phyloP scores from a whole-genome alignment of 2,797 vertebrate genomes.

The Luscinia megarhynchos region DNA sequence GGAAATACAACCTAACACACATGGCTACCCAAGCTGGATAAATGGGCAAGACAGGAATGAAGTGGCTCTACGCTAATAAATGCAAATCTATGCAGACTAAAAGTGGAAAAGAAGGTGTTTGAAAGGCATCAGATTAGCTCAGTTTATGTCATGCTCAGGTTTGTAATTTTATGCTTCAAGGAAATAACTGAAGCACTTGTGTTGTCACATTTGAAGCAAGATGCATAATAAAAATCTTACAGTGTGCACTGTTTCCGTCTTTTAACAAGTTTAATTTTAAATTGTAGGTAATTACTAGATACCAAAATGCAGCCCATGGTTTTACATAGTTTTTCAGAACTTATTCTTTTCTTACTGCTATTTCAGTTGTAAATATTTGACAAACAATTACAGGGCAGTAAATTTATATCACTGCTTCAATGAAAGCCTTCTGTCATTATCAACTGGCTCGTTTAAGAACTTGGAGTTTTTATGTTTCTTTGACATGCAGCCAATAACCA shows the following conservation, averaged over 20 bases:
- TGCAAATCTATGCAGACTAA: not conserved
- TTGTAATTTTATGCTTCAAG: not conserved
- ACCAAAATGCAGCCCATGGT: not conserved
- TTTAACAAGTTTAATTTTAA: not conserved
- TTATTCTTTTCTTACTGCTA: not conserved
- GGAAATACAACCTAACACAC: not conserved
- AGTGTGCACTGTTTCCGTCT: not conserved
- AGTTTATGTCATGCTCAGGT: not conserved
- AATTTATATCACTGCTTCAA: not conserved
- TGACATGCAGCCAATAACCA: constrained; percentile 25
- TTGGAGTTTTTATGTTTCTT: not conserved
- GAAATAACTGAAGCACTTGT: not conserved
- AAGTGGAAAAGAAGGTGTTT: not conserved
- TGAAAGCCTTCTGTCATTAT: not conserved
- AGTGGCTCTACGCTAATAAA: not conserved
- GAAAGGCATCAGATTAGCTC: not conserved
- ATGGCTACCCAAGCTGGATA: not conserved
- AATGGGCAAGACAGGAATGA: not conserved
- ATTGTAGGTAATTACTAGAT: not conserved
- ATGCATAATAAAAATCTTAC: not conserved
- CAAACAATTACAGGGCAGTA: not conserved
- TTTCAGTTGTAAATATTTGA: not conserved
- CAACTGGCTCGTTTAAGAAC: not conserved
- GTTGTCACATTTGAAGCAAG: not conserved
- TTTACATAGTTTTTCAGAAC: not conserved